Base-by-base conservation (phyloP, 2,797 vertebrate species). In the Holocentrus rufus region DNA sequence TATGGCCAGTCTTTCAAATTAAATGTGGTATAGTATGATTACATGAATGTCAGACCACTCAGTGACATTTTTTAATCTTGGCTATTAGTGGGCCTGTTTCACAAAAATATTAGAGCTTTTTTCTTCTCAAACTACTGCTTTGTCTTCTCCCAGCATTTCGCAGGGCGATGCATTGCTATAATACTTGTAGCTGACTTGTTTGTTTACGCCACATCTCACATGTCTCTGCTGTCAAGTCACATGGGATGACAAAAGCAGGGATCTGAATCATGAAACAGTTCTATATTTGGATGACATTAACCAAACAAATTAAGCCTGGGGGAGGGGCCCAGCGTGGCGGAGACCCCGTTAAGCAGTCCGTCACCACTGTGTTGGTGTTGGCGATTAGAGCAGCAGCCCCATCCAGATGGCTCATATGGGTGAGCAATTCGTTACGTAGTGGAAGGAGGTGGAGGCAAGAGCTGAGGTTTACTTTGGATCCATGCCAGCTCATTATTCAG, bases 241-340 rank as follows among this genome's bases (percentile, higher is more conserved):
- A 58, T 69, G 58, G 59, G 42, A 76, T 46, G 65, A 80, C 62
- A 80, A 77, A 59, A 52, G 71, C 77, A 72, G 75, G 49, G 59
- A 65, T 56, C 76, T 77, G 74, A 76, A 76, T 87, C 77, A 87
- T 79, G 75, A 82, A 82, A 66, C 56, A 2, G n/a, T 11, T 69
- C 85, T 87, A 87, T 87, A 71, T 88, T 80, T 86, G 65, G 83
- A 86, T 31, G 9, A 79, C 77, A 79, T 80, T 83, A 87, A 72
- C 49, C 50, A 69, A 20, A 58, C 1, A 31, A 68, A 77, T 79
- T 82, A 80, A 65, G 64, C 53, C 30, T 2, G 14, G 2, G 7
- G 50, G 9, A 18, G 50, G 39, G 52, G 20, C 2, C 34, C 49
- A 25, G 17, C 7, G 44, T 36, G 58, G 73, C 60, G 77, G 61